Base-by-base conservation (phyloP, 1,140 invertebrate species). In the Pygmarrhopalites habei region DNA sequence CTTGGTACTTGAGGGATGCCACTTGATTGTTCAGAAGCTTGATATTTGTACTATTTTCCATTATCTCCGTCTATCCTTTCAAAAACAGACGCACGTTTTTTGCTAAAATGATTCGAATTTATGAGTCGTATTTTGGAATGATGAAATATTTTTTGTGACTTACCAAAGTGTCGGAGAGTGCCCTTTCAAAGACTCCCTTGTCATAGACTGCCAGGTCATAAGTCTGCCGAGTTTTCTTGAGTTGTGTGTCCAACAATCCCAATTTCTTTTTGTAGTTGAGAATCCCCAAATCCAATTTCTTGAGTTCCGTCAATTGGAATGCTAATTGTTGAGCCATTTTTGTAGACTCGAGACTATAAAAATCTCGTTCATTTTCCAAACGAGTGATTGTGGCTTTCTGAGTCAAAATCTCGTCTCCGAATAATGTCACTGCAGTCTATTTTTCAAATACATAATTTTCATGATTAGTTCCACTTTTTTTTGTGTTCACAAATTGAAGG, bases 341-440 rank as follows among this genome's bases (percentile, higher is more conserved):
- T 4, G 58, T 68, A 1, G 66, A 61, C 35, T 64, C 66, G 21
- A 57, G 51, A 43, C 66, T 68, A 30, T 68, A 68, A 30, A 30
- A 57, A 57, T 68, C 66, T 41, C 66, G 51, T 29, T 68, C 66
- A 12, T 52, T 61, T 46, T 68, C 66, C 35, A 68, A 47, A 25
- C 46, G 25, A 3, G 23, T 17, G 25, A 68, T 65, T n/a, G 26
- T 39, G 5, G 26, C 26, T 28, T 39, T 60, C 46, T 68, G 66
- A 14, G 12, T 5, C 2, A 4, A 23, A 17, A 68, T 68, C 56
- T 68, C 66, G 21, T 19, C 21, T 23, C 46, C 7, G 39, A 58
- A 68, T 2, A 15, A 35, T 14, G 53, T 35, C 43, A 68, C 30
- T 62, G 58, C 61, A 23, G 19, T 10, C 26, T n/a, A n/a, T n/a